Evolutionary conservation across 2,888 invertebrate genomes (phyloP), one percentile per base, ranked within the genome.

Genomic region (Cataglyphis albicans): DNA sequence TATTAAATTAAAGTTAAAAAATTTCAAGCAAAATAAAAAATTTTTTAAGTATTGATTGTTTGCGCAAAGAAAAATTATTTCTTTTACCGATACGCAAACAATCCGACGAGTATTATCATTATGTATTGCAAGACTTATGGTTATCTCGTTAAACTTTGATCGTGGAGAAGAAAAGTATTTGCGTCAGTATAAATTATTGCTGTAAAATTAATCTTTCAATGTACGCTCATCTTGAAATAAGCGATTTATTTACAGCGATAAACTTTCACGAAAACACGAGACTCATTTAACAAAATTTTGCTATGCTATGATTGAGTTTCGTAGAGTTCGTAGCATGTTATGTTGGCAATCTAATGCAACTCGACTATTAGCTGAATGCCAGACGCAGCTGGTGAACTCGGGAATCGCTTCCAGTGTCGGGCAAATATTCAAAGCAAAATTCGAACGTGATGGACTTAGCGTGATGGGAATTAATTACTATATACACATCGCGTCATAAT

Each of bases 281-380:
- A 80, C 78, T 73, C 78, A 72, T 80, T 80, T 80, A 80, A 80
- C 78, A 72, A 80, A 52, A 80, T 80, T 80, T 80, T 80, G 35
- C 59, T 73, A 35, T 80, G 48, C 74, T 12, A 73, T 80, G 78
- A 73, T 80, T 80, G 78, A 80, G 78, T 80, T 80, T 73, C 59
- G 44, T 73, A 73, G 76, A 76, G 78, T 80, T 80, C 73, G 74
- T 72, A 73, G 78, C 73, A 55, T 80, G 76, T 76, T 76, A 76
- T 76, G 78, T 73, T 59, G 44, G 59, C 78, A 80, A 80, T 80
- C 59, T 80, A 80, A 80, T 80, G 78, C 59, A 80, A 80, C 78
- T 80, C 59, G 59, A 48, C 78, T 80, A 80, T 80, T 80, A 80
- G 78, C 73, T 73, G 78, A 80, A 80, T 80, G 78, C 74, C 78